A percentile compares a stretch with the other conserved stretches of the same genome.
These are phyloP conservation scores for Drosophila baimaii DNA, from an alignment of 1,140 invertebrate genomes.

Conservation along the genomic window DNA sequence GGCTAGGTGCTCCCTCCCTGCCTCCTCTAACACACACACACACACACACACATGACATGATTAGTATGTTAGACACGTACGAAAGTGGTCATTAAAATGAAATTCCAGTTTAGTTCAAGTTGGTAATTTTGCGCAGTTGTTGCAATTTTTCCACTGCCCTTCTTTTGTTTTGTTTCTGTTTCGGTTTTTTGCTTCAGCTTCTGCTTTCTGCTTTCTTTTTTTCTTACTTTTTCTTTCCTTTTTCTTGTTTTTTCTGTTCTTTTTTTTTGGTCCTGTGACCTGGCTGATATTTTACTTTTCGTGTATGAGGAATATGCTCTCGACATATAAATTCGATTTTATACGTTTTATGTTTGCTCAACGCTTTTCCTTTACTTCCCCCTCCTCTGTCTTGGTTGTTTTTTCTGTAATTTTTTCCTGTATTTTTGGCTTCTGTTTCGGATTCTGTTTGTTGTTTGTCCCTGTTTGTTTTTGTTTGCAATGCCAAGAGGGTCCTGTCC, in stretches of 20 bases:
- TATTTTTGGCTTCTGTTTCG: slow-evolving; percentile 40
- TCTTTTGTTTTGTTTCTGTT: slow-evolving; percentile 39
- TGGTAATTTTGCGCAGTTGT: slow-evolving; percentile 83
- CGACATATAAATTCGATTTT: slow-evolving; percentile 82
- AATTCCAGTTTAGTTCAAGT: slow-evolving; percentile 82
- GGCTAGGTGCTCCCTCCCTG: slow-evolving; percentile 7
- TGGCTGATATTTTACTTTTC: slow-evolving; percentile 42
- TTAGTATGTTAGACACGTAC: slow-evolving; percentile 84
- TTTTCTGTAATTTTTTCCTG: neutral
- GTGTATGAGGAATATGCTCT: slow-evolving; percentile 74
- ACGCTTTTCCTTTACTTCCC: slow-evolving; percentile 38
- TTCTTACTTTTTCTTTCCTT: slow-evolving; percentile 4
- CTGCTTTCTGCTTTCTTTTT: neutral
- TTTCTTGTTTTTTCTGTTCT: slow-evolving; percentile 16
- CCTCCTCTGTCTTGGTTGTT: slow-evolving; percentile 12
- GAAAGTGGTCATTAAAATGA: slow-evolving; percentile 84
- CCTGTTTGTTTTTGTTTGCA: slow-evolving; percentile 69
- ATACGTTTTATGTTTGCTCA: slow-evolving; percentile 79
- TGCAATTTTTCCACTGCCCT: slow-evolving; percentile 65
- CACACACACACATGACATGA: slow-evolving; percentile 69
- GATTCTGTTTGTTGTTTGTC: slow-evolving; percentile 57
- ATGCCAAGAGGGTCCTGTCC: slow-evolving; percentile 75
- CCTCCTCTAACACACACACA: slow-evolving; percentile 36
- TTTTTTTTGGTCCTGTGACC: slow-evolving; percentile 20
- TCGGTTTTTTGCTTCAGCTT: neutral